Conservation (phyloP, 2,113 vertebrate species). For the Hemibates koningsi region DNA sequence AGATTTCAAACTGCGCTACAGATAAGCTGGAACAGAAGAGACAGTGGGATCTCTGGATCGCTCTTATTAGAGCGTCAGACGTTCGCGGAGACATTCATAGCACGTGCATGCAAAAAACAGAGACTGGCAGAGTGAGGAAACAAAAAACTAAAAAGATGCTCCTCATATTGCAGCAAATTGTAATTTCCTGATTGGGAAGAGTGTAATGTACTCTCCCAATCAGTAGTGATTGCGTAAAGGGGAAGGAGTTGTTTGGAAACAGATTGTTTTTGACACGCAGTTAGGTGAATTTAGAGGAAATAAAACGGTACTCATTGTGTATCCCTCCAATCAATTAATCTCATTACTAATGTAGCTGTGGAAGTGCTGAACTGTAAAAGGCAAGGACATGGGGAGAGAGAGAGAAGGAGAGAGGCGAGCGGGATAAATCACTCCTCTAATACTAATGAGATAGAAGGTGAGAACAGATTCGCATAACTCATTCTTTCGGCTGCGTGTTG, state of each 20-base stretch:
- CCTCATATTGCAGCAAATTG: slow-evolving; percentile 12
- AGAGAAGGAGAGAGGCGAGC: not conserved
- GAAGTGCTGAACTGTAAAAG: slow-evolving; percentile 50
- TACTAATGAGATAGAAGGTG: slow-evolving; percentile 64
- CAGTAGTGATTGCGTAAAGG: not conserved
- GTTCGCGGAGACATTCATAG: not conserved
- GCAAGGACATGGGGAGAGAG: slow-evolving; percentile 45
- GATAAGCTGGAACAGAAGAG: slow-evolving; percentile 11
- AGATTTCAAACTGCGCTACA: slow-evolving; percentile 51
- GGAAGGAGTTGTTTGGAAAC: not conserved
- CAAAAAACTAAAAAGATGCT: not conserved
- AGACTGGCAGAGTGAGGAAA: not conserved
- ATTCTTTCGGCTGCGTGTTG: slow-evolving; percentile 49
- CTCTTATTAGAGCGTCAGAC: slow-evolving; percentile 1
- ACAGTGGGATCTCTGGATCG: slow-evolving; percentile 17
- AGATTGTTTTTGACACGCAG: slow-evolving; percentile 37
- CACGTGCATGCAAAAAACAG: not conserved
- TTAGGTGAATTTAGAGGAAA: slow-evolving; percentile 41
- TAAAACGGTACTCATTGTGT: slow-evolving; percentile 25
- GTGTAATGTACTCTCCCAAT: not conserved
- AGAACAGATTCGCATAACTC: slow-evolving; percentile 61
- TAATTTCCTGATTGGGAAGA: not conserved
- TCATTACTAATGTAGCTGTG: slow-evolving; percentile 48
- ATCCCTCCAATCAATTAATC: slow-evolving; percentile 55
- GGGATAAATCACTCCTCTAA: slow-evolving; percentile 48